Base-by-base conservation (phyloP, 2,797 vertebrate species). In the Prunella strophiata region DNA sequence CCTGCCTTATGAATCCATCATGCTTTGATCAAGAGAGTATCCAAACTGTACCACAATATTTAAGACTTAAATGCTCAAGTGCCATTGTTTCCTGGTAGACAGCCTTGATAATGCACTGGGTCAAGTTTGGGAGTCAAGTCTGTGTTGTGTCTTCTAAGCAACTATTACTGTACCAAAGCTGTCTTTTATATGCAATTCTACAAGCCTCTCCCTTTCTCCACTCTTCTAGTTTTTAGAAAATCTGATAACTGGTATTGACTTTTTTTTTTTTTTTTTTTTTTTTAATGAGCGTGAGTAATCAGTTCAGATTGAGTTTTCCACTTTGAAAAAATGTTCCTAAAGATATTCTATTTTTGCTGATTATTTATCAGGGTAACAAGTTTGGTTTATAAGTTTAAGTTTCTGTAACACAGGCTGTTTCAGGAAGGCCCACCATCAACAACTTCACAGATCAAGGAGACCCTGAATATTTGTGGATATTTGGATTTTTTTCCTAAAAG, bases 181-280 rank as follows among this genome's bases (percentile, higher is more conserved):
- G 20, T 27, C 48, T 45, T 88, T 85, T 51, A 48, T n/a, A 34
- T 13, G 11, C 26, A 52, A 48, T 67, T 89, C 88, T 88, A 83
- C 29, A 87, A 62, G 32, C 30, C 38, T 77, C 36, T 90, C 47
- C 48, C 85, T 93, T 93, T 84, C 73, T 70, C 38, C 62, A 26
- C 59, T 73, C 21, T 29, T 78, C 42, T 29, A 27, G 23, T 81
- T 94, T 67, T 73, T 40, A 70, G 87, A 92, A 93, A 94, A 85
- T 85, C 67, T 88, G 90, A 34, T 81, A 94, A 80, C 36, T 85
- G 57, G 9, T 93, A 96, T 52, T 88, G 77, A 90, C 19, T 88
- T 75, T 21, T 9, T 91, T 89, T n/a, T 51, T 43, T 43, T 43
- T 40, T 40, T 40, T 88, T 43, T 83, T 76, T 79, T 54, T 43